phyloP scores from a whole-genome alignment of 1,140 invertebrate genomes.

The Lithobius niger region DNA sequence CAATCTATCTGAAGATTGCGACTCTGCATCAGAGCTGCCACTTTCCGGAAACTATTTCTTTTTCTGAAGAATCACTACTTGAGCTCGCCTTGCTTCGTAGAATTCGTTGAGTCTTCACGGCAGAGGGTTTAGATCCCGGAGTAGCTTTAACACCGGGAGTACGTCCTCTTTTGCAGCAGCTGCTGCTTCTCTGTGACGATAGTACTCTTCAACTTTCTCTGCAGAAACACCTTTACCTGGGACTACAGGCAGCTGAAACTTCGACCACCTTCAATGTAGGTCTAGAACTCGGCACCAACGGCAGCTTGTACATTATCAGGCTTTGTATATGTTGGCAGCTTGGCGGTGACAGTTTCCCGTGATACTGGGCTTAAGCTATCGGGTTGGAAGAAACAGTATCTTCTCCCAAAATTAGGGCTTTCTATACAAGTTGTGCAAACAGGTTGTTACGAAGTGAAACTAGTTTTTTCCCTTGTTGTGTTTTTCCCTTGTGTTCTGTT shows the following conservation, averaged over 20 bases:
- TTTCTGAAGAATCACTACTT: not conserved
- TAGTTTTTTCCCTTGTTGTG: not conserved
- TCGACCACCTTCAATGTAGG: not conserved
- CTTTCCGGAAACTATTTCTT: not conserved
- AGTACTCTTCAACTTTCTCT: not conserved
- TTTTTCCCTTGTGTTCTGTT: not conserved
- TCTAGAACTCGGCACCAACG: not conserved
- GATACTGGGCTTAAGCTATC: not conserved
- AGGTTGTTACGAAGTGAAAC: not conserved
- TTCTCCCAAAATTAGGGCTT: not conserved
- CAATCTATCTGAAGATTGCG: too few relatives aligned
- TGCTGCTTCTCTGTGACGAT: not conserved
- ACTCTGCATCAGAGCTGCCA: not conserved
- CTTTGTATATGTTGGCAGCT: not conserved
- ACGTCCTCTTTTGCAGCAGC: not conserved
- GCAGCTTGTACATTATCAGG: not conserved
- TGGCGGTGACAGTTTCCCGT: not conserved
- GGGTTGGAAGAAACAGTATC: not conserved
- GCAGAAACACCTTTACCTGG: not conserved
- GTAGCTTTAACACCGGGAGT: not conserved
- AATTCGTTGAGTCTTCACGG: not conserved
- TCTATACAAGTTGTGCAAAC: not conserved
- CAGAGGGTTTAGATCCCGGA: not conserved
- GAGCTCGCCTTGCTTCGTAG: not conserved
- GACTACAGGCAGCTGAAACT: not conserved